phyloP scores from a whole-genome alignment of 2,113 vertebrate genomes.

The Puntigrus tetrazona region DNA sequence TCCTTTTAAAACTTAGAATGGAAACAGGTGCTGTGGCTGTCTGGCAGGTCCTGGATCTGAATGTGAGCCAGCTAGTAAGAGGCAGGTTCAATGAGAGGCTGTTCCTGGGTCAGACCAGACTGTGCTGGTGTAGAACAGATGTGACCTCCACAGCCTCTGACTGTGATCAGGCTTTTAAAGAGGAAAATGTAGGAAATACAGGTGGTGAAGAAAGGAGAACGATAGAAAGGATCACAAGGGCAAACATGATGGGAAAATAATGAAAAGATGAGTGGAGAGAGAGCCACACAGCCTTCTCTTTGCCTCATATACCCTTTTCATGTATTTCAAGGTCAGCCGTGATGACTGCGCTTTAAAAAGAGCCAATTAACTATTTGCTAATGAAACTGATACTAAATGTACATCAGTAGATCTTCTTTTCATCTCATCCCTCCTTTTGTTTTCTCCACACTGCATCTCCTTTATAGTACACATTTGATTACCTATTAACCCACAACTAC shows the following conservation, averaged over 20 bases:
- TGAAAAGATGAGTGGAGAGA: constrained; percentile 20
- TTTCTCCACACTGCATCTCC: constrained; percentile 22
- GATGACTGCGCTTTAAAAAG: no score
- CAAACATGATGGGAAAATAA: neutral
- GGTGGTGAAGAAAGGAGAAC: neutral
- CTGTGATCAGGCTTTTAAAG: constrained; percentile 1
- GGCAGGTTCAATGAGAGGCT: constrained; percentile 4
- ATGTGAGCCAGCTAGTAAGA: constrained; percentile 42
- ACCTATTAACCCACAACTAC: no score
- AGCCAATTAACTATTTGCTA: neutral
- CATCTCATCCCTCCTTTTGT: neutral
- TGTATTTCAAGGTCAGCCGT: constrained; percentile 34
- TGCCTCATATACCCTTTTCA: neutral
- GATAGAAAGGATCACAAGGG: neutral
- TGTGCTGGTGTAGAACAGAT: neutral
- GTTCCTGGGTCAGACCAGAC: constrained; percentile 16
- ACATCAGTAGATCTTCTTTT: neutral
- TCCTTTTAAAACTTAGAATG: neutral
- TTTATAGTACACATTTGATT: constrained; percentile 33
- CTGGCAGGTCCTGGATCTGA: constrained; percentile 27
- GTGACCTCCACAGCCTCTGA: neutral
- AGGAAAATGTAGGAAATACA: neutral
- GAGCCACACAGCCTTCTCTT: neutral
- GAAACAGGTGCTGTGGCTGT: constrained; percentile 30
- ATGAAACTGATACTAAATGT: constrained; percentile 9